These are phyloP conservation scores for Dromius quadrimaculatus DNA, from an alignment of 2,888 invertebrate genomes.

Conservation along the genomic window DNA sequence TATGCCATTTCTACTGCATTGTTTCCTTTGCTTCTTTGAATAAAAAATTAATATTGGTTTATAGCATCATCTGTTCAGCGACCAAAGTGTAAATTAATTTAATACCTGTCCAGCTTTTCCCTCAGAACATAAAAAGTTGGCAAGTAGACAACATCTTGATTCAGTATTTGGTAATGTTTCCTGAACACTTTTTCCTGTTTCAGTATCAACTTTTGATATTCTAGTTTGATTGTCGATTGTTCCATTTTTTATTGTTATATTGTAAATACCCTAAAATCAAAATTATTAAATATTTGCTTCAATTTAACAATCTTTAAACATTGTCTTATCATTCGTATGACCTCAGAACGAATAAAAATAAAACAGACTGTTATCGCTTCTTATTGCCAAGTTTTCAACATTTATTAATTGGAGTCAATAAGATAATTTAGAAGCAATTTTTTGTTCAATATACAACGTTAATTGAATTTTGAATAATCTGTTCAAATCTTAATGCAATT, in stretches of 20 bases:
- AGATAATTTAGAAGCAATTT: conserved; percentile 33
- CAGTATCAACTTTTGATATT: conserved; percentile 77
- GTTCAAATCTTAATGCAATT: not conserved
- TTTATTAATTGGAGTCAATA: conserved; percentile 37
- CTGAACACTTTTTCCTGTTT: conserved; percentile 71
- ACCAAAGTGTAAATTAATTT: conserved; percentile 8
- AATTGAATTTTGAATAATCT: conserved; percentile 40
- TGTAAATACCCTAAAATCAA: conserved; percentile 81
- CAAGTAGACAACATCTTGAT: conserved; percentile 83
- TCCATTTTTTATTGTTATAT: conserved; percentile 73
- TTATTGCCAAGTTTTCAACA: conserved; percentile 21
- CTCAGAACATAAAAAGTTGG: conserved; percentile 81
- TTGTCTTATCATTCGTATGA: no score
- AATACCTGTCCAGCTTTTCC: conserved; percentile 79
- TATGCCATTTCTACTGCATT: no score
- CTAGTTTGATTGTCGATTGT: conserved; percentile 77
- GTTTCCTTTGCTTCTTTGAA: no score
- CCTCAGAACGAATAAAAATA: conserved; percentile 33
- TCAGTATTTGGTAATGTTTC: conserved; percentile 76
- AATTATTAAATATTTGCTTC: no score
- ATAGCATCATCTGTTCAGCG: no score
- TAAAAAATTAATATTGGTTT: no score
- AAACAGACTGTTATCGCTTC: no score
- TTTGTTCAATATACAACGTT: conserved; percentile 34
- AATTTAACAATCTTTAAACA: no score